These are phyloP conservation scores for Steinernema hermaphroditum DNA, from an alignment of 2,888 invertebrate genomes.

Conservation along the genomic window DNA sequence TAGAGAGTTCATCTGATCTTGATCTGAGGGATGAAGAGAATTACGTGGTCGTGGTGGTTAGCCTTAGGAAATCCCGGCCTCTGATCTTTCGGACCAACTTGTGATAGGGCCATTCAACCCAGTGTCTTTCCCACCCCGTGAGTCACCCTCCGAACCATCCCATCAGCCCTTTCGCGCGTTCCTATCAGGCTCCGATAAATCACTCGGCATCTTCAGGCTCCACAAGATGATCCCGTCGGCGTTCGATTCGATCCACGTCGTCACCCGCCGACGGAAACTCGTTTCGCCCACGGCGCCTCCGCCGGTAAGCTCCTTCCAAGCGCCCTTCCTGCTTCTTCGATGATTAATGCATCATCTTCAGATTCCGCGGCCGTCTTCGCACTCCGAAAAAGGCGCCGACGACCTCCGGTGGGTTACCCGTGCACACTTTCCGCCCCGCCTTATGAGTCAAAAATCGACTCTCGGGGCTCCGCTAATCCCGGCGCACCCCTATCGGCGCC, in stretches of 20 bases:
- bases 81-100: no score
- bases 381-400: no score
- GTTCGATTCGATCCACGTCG: slow-evolving; percentile 14
- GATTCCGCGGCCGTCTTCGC: background rate
- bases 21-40: no score
- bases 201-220: background rate
- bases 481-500: background rate
- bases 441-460: slow-evolving; percentile 16
- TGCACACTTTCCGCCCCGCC: no score
- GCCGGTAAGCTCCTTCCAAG: slow-evolving; percentile 8
- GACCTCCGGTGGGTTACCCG: no score
- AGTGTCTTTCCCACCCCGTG: no score
- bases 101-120: no score
- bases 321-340: background rate
- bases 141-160: no score
- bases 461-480: slow-evolving; percentile 7
- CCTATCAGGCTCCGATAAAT: background rate
- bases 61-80: no score
- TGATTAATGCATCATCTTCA: background rate
- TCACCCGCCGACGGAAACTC: slow-evolving; percentile 16
- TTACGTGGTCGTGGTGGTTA: no score
- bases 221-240: slow-evolving; percentile 7
- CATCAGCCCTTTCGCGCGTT: no score
- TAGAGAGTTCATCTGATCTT: no score
- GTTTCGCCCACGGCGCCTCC: slow-evolving; percentile 9